Evolutionary conservation across 2,888 invertebrate species (phyloP).

Genomic region (Pristionchus arcanus): DNA sequence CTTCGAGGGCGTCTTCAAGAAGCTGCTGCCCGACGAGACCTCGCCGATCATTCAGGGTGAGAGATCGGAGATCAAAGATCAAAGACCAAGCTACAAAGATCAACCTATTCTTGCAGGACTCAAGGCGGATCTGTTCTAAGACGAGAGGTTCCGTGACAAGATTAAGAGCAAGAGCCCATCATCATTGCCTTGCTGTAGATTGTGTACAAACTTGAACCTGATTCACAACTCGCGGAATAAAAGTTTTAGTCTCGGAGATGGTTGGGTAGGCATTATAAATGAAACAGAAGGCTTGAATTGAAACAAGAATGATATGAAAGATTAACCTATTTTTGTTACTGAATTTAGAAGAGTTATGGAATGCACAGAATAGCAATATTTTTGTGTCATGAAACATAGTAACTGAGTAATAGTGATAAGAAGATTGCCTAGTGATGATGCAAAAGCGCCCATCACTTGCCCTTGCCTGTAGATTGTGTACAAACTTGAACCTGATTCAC

Average conservation of each 20-base stretch:
- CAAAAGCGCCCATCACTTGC: too few relatives aligned
- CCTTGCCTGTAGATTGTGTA: too few relatives aligned
- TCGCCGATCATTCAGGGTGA: slow-evolving; percentile 20
- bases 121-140: slow-evolving; percentile 40
- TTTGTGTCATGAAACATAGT: too few relatives aligned
- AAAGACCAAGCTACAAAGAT: background rate
- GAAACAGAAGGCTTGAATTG: background rate
- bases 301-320: too few relatives aligned
- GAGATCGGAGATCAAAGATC: background rate
- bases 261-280: background rate
- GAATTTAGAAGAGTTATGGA: too few relatives aligned
- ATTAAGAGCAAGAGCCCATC: background rate
- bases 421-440: too few relatives aligned
- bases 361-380: too few relatives aligned
- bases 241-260: slow-evolving; percentile 46
- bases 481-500: too few relatives aligned
- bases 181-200: background rate
- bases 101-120: background rate
- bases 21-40: slow-evolving; percentile 54
- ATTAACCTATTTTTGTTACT: too few relatives aligned
- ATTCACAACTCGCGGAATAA: slow-evolving; percentile 50
- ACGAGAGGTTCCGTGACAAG: background rate
- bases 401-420: too few relatives aligned
- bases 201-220: slow-evolving; percentile 34
- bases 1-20: slow-evolving; percentile 51